Conservation (phyloP, 2,113 vertebrate genomes). For the Copsychus sechellarum region DNA sequence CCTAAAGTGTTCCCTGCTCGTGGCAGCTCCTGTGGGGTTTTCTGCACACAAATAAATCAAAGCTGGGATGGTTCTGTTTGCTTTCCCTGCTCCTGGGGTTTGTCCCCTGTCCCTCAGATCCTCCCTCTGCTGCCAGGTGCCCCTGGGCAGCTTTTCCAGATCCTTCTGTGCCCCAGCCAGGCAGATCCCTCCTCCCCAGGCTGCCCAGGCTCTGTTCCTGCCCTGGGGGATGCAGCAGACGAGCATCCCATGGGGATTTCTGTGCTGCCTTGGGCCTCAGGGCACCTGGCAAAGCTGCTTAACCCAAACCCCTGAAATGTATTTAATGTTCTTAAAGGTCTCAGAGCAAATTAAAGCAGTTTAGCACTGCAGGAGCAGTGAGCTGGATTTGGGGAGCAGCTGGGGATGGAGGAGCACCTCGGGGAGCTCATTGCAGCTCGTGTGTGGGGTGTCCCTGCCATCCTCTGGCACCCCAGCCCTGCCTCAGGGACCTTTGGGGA, state of each 20-base stretch:
- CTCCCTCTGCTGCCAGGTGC: accelerated
- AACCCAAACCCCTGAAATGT: not conserved
- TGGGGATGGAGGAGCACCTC: not conserved
- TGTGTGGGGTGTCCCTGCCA: not conserved
- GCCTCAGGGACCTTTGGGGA: accelerated
- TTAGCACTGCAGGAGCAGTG: accelerated
- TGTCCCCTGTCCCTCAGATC: not conserved
- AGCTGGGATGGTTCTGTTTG: accelerated
- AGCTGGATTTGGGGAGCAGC: not conserved
- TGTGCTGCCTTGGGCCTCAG: not conserved
- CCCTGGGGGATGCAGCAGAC: accelerated
- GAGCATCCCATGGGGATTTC: not conserved
- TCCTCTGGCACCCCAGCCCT: not conserved
- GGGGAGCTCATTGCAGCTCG: not conserved
- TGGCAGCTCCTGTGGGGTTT: accelerated
- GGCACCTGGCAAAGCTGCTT: not conserved
- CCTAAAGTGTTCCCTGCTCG: accelerated
- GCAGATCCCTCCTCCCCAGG: not conserved
- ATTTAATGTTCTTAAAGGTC: not conserved
- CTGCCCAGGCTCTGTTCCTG: not conserved
- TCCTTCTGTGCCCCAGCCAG: not conserved
- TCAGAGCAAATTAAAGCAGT: not conserved
- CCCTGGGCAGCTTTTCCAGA: not conserved
- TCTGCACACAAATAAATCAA: accelerated
- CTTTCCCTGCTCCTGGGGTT: accelerated